phyloP scores from a whole-genome alignment of 2,113 vertebrate genomes.

The Mandrillus leucophaeus region DNA sequence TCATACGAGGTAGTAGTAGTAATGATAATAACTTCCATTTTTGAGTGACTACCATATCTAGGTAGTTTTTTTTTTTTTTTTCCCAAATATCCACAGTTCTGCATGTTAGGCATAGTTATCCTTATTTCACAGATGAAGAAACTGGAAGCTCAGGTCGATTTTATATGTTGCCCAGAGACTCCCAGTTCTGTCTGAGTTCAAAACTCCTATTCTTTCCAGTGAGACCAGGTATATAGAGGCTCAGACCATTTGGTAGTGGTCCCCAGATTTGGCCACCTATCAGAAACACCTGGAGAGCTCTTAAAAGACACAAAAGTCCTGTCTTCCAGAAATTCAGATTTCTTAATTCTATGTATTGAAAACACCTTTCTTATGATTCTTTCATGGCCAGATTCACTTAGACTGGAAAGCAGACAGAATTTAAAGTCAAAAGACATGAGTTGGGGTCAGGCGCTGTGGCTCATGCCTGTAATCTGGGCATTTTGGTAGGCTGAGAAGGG shows the following conservation, averaged over 20 bases:
- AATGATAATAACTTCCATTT: not conserved
- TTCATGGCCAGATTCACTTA: not conserved
- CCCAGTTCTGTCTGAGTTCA: not conserved
- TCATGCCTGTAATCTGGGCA: too few relatives aligned
- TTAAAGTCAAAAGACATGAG: not conserved
- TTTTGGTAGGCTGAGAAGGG: too few relatives aligned
- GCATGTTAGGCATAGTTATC: not conserved
- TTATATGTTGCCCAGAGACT: not conserved
- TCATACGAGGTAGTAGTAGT: not conserved
- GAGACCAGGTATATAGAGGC: not conserved
- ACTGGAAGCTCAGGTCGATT: not conserved
- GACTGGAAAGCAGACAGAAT: not conserved
- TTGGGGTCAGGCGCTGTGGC: not conserved
- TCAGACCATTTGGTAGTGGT: not conserved
- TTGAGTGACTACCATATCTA: not conserved
- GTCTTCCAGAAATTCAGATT: not conserved
- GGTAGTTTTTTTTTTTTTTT: not conserved
- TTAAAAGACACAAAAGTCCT: not conserved
- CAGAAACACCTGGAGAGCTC: not conserved
- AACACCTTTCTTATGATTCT: not conserved
- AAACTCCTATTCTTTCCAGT: not conserved
- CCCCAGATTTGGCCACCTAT: not conserved
- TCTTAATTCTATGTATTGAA: not conserved
- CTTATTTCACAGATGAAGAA: not conserved
- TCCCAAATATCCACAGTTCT: not conserved